phyloP scores from a whole-genome alignment of 1,140 invertebrate genomes.

The Ctenoplectra terminalis region DNA sequence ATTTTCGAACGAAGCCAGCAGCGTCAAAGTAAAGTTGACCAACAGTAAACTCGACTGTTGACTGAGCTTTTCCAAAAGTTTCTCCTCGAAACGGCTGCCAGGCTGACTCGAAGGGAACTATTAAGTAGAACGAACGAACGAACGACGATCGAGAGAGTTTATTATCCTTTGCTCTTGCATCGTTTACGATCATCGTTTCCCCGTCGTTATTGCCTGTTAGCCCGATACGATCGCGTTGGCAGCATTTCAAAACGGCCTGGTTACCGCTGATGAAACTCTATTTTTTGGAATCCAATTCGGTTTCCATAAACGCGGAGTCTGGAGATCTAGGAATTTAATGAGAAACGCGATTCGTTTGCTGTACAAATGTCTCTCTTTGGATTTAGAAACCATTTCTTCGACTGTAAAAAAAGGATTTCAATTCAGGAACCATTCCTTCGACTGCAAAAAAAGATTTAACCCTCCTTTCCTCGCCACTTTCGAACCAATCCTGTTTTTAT shows the following conservation, averaged over 20 bases:
- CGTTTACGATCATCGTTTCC: constrained; percentile 12
- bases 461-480: too few species aligned
- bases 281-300: constrained; percentile 35
- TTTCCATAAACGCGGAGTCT: background rate
- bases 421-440: too few species aligned
- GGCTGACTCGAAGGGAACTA: background rate
- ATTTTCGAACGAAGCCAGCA: background rate
- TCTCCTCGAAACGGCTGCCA: background rate
- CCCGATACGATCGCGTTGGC: constrained; percentile 37
- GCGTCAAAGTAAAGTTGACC: background rate
- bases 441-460: too few species aligned
- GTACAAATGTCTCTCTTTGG: too few species aligned
- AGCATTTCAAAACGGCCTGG: constrained; percentile 14
- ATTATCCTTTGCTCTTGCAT: constrained; percentile 7
- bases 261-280: background rate
- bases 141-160: constrained; percentile 1
- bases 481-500: too few species aligned
- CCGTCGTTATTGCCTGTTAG: constrained; percentile 14
- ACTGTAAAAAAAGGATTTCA: background rate
- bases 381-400: background rate
- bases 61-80: constrained; percentile 12
- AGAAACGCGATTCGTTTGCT: background rate
- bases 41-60: background rate
- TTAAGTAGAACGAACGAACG: background rate
- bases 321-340: background rate